Percentiles rank a stretch among this genome's conserved stretches.
Conservation (phyloP, 2,888 invertebrate species). For the Nomada lathburiana region DNA sequence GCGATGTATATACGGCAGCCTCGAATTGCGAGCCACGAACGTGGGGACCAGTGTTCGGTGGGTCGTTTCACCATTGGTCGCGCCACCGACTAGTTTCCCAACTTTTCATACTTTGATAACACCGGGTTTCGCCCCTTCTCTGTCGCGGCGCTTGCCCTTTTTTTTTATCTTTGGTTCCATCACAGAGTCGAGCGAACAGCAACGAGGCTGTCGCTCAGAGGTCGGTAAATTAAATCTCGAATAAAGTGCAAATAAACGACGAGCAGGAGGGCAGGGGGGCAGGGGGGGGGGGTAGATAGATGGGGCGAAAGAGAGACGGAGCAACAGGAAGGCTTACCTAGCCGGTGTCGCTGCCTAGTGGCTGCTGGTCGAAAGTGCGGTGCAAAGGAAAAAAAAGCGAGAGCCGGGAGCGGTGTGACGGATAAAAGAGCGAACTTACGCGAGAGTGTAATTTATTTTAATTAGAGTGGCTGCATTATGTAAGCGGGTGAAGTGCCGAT, state of each 20-base stretch:
- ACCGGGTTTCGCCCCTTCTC: slow-evolving; percentile 2
- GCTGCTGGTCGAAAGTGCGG: slow-evolving; percentile 75
- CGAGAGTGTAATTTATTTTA: slow-evolving; percentile 83
- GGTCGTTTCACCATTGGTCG: slow-evolving; percentile 67
- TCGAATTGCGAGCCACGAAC: slow-evolving; percentile 47
- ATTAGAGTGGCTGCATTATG: slow-evolving; percentile 84
- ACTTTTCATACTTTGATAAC: slow-evolving; percentile 68
- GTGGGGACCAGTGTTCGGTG: slow-evolving; percentile 51
- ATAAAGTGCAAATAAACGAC: slow-evolving; percentile 84
- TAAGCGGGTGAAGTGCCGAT: slow-evolving; percentile 79
- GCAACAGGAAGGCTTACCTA: slow-evolving; percentile 49
- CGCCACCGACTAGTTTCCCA: slow-evolving; percentile 63
- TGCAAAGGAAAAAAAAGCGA: slow-evolving; percentile 70
- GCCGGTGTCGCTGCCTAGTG: slow-evolving; percentile 51
- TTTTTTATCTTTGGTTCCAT: slow-evolving; percentile 73
- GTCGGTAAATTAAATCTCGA: slow-evolving; percentile 83
- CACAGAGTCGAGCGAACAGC: slow-evolving; percentile 73
- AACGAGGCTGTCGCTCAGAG: slow-evolving; percentile 76
- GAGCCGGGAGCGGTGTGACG: slow-evolving; percentile 55
- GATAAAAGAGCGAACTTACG: slow-evolving; percentile 73
- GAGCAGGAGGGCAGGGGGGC: slow-evolving; percentile 52
- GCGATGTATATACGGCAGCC: not conserved
- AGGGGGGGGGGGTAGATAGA: slow-evolving; percentile 18
- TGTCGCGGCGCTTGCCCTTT: slow-evolving; percentile 30
- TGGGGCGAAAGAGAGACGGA: not conserved